These are phyloP conservation scores for Crocallis elinguaria DNA, from an alignment of 2,888 invertebrate species.

Conservation along the genomic window DNA sequence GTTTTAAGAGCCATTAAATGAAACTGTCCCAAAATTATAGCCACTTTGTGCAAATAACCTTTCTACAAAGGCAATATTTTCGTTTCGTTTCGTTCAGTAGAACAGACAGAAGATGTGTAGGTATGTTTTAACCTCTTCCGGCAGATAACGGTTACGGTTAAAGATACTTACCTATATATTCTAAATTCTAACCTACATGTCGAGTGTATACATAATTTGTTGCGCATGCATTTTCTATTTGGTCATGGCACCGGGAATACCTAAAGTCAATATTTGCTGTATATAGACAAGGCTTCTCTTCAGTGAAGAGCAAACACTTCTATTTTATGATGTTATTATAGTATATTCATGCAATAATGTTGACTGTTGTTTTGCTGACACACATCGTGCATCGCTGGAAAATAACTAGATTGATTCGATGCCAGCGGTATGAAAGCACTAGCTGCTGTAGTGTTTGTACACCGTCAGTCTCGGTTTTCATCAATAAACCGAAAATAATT, in stretches of 20 bases:
- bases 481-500: background rate
- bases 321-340: slow-evolving; percentile 33
- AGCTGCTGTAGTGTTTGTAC: slow-evolving; percentile 3
- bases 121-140: slow-evolving; percentile 24
- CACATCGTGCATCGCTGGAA: slow-evolving; percentile 8
- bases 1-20: slow-evolving; percentile 56
- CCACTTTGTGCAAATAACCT: slow-evolving; percentile 53
- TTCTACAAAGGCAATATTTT: slow-evolving; percentile 45
- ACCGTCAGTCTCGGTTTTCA: background rate
- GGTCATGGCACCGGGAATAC: slow-evolving; percentile 21
- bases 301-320: slow-evolving; percentile 25
- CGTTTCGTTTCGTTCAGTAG: slow-evolving; percentile 35
- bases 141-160: no score
- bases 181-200: slow-evolving; percentile 10
- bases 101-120: slow-evolving; percentile 32
- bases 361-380: slow-evolving; percentile 15
- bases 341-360: slow-evolving; percentile 23
- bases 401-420: slow-evolving; percentile 15
- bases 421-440: slow-evolving; percentile 2
- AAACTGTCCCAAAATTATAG: slow-evolving; percentile 56
- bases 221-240: slow-evolving; percentile 25
- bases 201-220: background rate
- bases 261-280: slow-evolving; percentile 34
- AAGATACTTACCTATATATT: slow-evolving; percentile 12
- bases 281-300: slow-evolving; percentile 22